Percentiles rank a stretch among this genome's conserved stretches.
These are phyloP conservation scores for Diarsia brunnea DNA, from an alignment of 2,888 invertebrate species.

Conservation along the genomic window DNA sequence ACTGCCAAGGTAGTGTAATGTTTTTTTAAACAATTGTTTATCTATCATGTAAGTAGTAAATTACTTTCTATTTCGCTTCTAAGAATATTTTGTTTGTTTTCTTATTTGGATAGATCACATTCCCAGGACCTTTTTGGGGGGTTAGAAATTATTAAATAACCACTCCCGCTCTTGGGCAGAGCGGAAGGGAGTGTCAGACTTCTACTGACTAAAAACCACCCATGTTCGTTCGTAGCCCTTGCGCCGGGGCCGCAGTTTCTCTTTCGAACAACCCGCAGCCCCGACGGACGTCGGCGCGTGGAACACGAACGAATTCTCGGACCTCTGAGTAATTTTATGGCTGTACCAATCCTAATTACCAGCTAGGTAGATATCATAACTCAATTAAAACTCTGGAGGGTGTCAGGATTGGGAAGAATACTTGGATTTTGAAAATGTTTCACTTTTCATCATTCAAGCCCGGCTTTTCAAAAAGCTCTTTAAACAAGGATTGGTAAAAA, in stretches of 20 bases:
- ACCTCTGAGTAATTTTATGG: neutral
- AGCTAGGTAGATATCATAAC: neutral
- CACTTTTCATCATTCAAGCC: neutral
- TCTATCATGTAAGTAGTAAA: neutral
- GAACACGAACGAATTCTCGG: too few relatives aligned
- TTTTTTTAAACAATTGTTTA: too few relatives aligned
- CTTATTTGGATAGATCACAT: neutral
- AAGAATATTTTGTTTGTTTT: neutral
- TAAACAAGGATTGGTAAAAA: neutral
- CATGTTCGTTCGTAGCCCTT: too few relatives aligned
- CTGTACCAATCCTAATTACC: neutral
- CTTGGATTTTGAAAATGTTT: neutral
- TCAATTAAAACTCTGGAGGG: neutral
- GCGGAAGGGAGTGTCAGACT: too few relatives aligned
- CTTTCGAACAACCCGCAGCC: too few relatives aligned
- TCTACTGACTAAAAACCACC: too few relatives aligned
- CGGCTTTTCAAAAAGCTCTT: neutral
- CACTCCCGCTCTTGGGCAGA: too few relatives aligned
- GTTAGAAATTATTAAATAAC: too few relatives aligned
- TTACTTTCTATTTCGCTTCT: neutral
- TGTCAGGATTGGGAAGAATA: neutral
- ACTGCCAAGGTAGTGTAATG: too few relatives aligned
- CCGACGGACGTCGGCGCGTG: too few relatives aligned
- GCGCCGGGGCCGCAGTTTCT: too few relatives aligned
- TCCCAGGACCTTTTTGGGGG: too few relatives aligned